Evolutionary conservation across 2,888 invertebrate species (phyloP).

Genomic region (Sinohyriopsis cumingii): DNA sequence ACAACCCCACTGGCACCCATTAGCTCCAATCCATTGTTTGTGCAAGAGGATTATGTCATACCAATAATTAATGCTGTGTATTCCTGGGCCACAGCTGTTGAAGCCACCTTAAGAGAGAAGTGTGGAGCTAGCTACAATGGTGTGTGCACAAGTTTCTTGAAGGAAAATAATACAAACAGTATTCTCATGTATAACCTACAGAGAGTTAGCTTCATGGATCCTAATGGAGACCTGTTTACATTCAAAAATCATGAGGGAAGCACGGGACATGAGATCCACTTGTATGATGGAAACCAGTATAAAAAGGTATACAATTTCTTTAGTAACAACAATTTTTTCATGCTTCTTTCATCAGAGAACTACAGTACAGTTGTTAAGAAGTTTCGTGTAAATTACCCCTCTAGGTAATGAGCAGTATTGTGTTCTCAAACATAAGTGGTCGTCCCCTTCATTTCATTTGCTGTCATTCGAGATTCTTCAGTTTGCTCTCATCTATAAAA

Average conservation of each 20-base stretch:
- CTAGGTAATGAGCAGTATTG: neutral
- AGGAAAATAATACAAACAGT: conserved; percentile 35
- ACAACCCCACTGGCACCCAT: conserved; percentile 10
- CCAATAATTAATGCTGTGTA: conserved; percentile 71
- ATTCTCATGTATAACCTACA: conserved; percentile 48
- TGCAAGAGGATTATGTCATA: conserved; percentile 56
- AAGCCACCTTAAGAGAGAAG: conserved; percentile 61
- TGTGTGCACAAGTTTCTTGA: conserved; percentile 44
- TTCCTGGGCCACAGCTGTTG: conserved; percentile 67
- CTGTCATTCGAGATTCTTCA: too few relatives aligned
- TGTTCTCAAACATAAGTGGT: too few relatives aligned
- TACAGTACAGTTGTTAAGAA: neutral
- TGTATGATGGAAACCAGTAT: conserved; percentile 32
- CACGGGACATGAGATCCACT: conserved; percentile 35
- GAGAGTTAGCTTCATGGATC: conserved; percentile 44
- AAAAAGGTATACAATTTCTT: conserved; percentile 19
- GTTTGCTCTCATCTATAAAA: too few relatives aligned
- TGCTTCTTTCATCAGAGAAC: too few relatives aligned
- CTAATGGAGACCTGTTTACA: conserved; percentile 36
- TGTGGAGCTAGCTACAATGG: conserved; percentile 52
- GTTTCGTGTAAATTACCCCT: neutral
- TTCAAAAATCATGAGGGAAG: conserved; percentile 57
- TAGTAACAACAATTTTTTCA: too few relatives aligned
- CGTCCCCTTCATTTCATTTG: too few relatives aligned
- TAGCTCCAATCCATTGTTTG: conserved; percentile 33